These are phyloP conservation scores for Crossaster papposus DNA, from an alignment of 53 echinoderm and acorn worm genomes.

Conservation along the genomic window DNA sequence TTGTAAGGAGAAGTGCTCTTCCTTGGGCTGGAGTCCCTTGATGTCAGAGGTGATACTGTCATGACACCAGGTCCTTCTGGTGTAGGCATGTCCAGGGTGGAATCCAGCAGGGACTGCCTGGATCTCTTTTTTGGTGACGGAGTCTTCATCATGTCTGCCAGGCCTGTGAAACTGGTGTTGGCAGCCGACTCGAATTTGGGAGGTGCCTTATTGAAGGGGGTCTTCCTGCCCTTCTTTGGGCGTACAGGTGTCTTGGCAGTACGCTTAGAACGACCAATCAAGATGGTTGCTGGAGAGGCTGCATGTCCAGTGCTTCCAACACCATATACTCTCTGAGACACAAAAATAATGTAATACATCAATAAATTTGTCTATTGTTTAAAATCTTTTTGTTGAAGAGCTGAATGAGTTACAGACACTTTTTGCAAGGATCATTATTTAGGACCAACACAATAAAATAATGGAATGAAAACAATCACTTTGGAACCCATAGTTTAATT, in stretches of 20 bases:
- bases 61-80: constrained; percentile 93
- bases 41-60: constrained; percentile 79
- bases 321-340: constrained; percentile 58
- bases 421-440: too few relatives aligned
- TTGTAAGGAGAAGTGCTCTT: constrained; percentile 90
- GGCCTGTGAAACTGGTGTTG: constrained; percentile 82
- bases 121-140: constrained; percentile 69
- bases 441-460: too few relatives aligned
- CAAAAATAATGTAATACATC: neutral
- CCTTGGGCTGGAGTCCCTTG: constrained; percentile 72
- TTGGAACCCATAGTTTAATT: too few relatives aligned
- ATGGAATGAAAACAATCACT: too few relatives aligned
- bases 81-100: constrained; percentile 73
- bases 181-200: constrained; percentile 64
- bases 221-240: constrained; percentile 93
- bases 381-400: too few relatives aligned
- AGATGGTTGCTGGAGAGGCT: constrained; percentile 94
- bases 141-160: constrained; percentile 79
- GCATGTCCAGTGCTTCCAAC: constrained; percentile 98
- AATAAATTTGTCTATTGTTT: neutral
- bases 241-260: constrained; percentile 79
- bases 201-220: constrained; percentile 82
- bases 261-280: constrained; percentile 73
- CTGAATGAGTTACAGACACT: too few relatives aligned
- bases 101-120: constrained; percentile 49